Evolutionary conservation across 2,797 vertebrate species (phyloP).

Genomic region (Lates japonicus): DNA sequence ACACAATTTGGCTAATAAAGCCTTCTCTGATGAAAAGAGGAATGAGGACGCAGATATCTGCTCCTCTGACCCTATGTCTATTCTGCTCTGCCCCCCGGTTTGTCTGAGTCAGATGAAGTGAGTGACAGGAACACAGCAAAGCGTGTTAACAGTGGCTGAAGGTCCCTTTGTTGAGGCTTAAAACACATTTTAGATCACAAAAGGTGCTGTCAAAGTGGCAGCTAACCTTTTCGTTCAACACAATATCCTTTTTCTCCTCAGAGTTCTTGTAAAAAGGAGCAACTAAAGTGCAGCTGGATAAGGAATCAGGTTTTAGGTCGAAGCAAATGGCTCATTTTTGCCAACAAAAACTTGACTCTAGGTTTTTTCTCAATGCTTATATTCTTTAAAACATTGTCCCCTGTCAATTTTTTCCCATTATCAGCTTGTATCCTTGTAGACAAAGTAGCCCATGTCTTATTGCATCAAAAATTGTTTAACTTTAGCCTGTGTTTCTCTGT

Average conservation of each 20-base stretch:
- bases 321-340: slow-evolving; percentile 27
- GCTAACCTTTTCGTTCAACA: slow-evolving; percentile 40
- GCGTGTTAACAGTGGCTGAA: slow-evolving; percentile 32
- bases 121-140: slow-evolving; percentile 5
- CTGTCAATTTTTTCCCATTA: background rate
- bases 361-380: background rate
- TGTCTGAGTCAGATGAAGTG: slow-evolving; percentile 42
- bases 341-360: background rate
- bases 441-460: slow-evolving; percentile 4
- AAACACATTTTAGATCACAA: slow-evolving; percentile 54
- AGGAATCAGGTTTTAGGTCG: slow-evolving; percentile 23
- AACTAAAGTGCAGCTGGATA: slow-evolving; percentile 20
- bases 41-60: slow-evolving; percentile 11
- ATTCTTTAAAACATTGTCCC: slow-evolving; percentile 7
- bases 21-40: slow-evolving; percentile 25
- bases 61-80: slow-evolving; percentile 19
- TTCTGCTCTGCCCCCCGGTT: background rate
- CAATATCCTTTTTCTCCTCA: slow-evolving; percentile 14
- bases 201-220: slow-evolving; percentile 35
- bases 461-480: slow-evolving; percentile 15
- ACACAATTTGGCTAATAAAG: slow-evolving; percentile 19
- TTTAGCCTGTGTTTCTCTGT: slow-evolving; percentile 13
- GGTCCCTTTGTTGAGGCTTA: slow-evolving; percentile 30
- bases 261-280: slow-evolving; percentile 11
- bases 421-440: slow-evolving; percentile 17